Evolutionary conservation across 2,797 vertebrate genomes (phyloP).

Genomic region (Oryzias dopingdopingensis): DNA sequence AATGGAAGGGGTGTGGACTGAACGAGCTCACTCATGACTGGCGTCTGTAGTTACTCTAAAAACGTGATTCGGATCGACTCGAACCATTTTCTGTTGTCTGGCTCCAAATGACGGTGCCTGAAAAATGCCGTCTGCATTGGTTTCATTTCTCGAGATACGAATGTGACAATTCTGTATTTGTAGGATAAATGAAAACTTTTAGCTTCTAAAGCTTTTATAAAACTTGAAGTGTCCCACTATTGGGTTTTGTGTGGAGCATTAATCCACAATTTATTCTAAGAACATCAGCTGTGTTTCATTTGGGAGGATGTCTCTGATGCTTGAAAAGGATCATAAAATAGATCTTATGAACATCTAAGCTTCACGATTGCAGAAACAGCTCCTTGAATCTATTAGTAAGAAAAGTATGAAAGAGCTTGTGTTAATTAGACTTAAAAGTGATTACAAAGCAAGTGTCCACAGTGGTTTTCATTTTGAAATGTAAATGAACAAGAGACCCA

Average conservation of each 20-base stretch:
- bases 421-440: conserved; percentile 5
- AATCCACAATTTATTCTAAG: conserved; percentile 13
- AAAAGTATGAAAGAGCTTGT: not conserved
- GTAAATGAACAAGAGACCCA: conserved; percentile 14
- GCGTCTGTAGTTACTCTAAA: no score
- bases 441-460: conserved; percentile 4
- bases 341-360: conserved; percentile 7
- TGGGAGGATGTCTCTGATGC: conserved; percentile 3
- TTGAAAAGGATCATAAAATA: conserved; percentile 6
- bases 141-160: no score
- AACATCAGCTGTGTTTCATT: conserved; percentile 13
- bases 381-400: conserved; percentile 9
- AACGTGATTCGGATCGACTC: no score
- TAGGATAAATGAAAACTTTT: not conserved
- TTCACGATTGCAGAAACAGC: not conserved
- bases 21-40: no score
- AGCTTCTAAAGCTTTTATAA: conserved; percentile 2
- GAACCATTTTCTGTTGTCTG: no score
- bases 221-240: not conserved
- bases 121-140: no score
- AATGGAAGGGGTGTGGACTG: no score
- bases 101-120: no score
- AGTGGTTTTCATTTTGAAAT: conserved; percentile 17
- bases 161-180: not conserved
- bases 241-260: not conserved